Evolutionary conservation across 2,888 invertebrate species (phyloP).

Genomic region (Aleiodes testaceus): DNA sequence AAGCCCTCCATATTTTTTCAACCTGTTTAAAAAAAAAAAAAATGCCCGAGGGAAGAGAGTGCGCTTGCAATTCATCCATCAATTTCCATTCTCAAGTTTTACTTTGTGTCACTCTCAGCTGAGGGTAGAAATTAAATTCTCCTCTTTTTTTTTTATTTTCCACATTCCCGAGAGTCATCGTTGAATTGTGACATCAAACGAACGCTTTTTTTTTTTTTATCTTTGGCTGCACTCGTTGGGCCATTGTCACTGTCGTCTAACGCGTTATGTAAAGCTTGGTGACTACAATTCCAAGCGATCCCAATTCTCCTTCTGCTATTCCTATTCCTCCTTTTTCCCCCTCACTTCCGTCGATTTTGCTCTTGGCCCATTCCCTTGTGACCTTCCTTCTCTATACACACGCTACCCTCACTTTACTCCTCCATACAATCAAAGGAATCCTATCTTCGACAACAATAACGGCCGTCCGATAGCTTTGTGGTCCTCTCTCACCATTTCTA

Average conservation of each 20-base stretch:
- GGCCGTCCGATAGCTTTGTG: constrained; percentile 60
- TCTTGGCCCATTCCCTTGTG: constrained; percentile 29
- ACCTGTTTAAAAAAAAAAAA: background rate
- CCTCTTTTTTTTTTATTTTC: background rate
- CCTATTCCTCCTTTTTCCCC: constrained; percentile 53
- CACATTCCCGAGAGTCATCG: constrained; percentile 14
- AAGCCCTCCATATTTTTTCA: constrained; percentile 8
- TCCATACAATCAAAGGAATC: constrained; percentile 64
- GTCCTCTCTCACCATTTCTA: constrained; percentile 35
- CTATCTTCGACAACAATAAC: constrained; percentile 64
- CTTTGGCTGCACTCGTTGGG: constrained; percentile 17
- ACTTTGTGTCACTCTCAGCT: constrained; percentile 3
- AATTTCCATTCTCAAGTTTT: background rate
- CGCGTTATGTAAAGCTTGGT: constrained; percentile 61
- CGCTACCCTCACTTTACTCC: background rate
- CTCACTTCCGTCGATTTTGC: constrained; percentile 51
- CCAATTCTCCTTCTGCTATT: constrained; percentile 14
- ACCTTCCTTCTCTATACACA: constrained; percentile 33
- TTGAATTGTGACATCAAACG: constrained; percentile 55
- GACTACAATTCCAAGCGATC: constrained; percentile 42
- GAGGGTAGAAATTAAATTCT: constrained; percentile 39
- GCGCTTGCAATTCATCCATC: constrained; percentile 5
- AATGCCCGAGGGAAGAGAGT: background rate
- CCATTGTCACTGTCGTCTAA: constrained; percentile 55
- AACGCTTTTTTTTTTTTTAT: constrained; percentile 55